phyloP scores from a whole-genome alignment of 2,113 vertebrate genomes.

The Nothobranchius furzeri region DNA sequence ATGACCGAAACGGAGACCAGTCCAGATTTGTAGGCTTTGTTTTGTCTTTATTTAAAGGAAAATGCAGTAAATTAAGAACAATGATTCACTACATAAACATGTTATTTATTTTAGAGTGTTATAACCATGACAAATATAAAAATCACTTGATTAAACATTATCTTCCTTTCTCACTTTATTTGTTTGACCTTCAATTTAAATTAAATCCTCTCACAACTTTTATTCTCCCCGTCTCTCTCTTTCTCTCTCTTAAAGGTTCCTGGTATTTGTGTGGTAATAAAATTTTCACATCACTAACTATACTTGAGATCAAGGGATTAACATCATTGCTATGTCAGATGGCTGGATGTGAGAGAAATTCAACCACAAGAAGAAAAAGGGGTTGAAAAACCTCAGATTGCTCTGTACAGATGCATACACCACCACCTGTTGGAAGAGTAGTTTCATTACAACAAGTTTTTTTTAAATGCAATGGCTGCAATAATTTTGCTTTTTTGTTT shows the following conservation, averaged over 20 bases:
- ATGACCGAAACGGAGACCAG: background rate
- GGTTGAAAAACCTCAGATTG: no score
- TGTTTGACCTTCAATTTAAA: conserved; percentile 39
- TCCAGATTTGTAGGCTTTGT: background rate
- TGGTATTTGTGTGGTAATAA: conserved; percentile 31
- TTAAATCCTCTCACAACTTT: conserved; percentile 5
- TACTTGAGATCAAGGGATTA: conserved; percentile 43
- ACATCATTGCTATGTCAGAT: conserved; percentile 32
- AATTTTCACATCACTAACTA: conserved; percentile 37
- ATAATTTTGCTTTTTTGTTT: background rate
- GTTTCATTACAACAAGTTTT: conserved; percentile 11
- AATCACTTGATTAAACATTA: no score
- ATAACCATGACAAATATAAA: no score
- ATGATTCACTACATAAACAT: background rate
- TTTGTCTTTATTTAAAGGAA: background rate
- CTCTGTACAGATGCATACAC: conserved; percentile 11
- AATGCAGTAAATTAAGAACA: background rate
- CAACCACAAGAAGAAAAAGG: no score
- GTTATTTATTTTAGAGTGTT: no score
- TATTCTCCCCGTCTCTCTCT: conserved; percentile 10
- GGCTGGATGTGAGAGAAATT: conserved; percentile 15
- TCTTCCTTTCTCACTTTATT: background rate
- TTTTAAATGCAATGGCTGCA: no score
- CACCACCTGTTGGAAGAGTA: conserved; percentile 39
- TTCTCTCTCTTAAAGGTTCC: background rate